These are phyloP conservation scores for Caenorhabditis panamensis DNA, from an alignment of 2,888 invertebrate species.

Conservation along the genomic window DNA sequence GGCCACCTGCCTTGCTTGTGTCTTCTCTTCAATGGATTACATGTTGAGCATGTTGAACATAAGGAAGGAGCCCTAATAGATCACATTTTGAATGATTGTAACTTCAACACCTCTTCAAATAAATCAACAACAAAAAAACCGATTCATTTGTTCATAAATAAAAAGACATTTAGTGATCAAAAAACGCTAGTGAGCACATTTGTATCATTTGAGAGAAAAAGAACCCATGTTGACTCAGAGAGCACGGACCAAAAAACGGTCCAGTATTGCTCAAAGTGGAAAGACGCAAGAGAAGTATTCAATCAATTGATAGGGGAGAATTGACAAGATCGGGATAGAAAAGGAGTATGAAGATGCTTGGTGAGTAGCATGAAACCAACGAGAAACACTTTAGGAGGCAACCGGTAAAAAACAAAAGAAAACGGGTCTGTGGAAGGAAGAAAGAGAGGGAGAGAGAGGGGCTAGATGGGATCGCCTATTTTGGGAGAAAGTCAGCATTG, in stretches of 20 bases:
- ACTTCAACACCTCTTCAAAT: too few relatives aligned
- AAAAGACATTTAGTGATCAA: constrained; percentile 13
- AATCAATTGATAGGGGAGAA: constrained; percentile 2
- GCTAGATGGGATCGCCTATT: constrained; percentile 19
- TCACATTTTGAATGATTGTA: too few relatives aligned
- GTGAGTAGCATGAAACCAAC: constrained; percentile 36
- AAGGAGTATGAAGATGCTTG: constrained; percentile 12
- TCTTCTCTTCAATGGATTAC: not conserved
- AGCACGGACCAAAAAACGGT: constrained; percentile 21
- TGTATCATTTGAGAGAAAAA: constrained; percentile 45
- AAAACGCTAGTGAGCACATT: constrained; percentile 54
- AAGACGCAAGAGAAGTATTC: constrained; percentile 16
- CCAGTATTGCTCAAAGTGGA: constrained; percentile 40
- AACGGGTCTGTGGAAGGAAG: too few relatives aligned
- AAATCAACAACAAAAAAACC: constrained; percentile 3
- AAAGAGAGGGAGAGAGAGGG: too few relatives aligned
- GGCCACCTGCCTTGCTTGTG: not conserved
- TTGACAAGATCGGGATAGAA: constrained; percentile 28
- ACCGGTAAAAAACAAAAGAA: constrained; percentile 42
- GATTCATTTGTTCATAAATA: constrained; percentile 44
- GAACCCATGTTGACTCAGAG: constrained; percentile 39
- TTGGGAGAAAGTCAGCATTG: constrained; percentile 65
- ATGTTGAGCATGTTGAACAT: too few relatives aligned
- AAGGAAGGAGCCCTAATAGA: too few relatives aligned
- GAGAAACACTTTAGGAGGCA: constrained; percentile 3